These are phyloP conservation scores for Serranus cabrilla DNA, from an alignment of 2,797 vertebrate genomes.

Conservation along the genomic window DNA sequence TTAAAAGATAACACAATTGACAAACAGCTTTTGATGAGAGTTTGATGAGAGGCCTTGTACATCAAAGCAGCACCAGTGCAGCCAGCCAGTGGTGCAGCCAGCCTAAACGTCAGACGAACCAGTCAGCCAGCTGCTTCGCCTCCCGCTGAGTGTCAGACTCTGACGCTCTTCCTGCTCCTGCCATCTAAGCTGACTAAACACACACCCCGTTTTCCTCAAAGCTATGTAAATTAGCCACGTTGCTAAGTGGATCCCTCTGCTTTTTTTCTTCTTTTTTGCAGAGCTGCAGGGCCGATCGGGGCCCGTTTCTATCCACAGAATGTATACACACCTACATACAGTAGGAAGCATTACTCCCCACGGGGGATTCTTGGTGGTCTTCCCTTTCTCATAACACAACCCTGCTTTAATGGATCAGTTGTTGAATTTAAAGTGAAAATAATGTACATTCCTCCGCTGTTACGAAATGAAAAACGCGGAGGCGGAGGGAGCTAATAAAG, in stretches of 20 bases:
- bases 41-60: slow-evolving; percentile 49
- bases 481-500: slow-evolving; percentile 42
- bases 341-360: slow-evolving; percentile 32
- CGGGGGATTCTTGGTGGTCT: slow-evolving; percentile 55
- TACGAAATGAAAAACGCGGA: slow-evolving; percentile 36
- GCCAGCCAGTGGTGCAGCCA: slow-evolving; percentile 48
- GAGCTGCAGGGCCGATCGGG: slow-evolving; percentile 66
- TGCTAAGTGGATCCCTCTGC: slow-evolving; percentile 73
- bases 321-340: slow-evolving; percentile 58
- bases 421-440: slow-evolving; percentile 66
- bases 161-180: slow-evolving; percentile 56
- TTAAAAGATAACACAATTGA: neutral
- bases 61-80: slow-evolving; percentile 61
- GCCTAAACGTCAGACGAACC: slow-evolving; percentile 55
- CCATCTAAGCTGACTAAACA: slow-evolving; percentile 73
- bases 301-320: slow-evolving; percentile 69
- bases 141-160: slow-evolving; percentile 68
- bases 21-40: slow-evolving; percentile 21
- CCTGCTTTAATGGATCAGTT: slow-evolving; percentile 55
- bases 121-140: slow-evolving; percentile 63
- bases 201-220: slow-evolving; percentile 73
- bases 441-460: slow-evolving; percentile 48
- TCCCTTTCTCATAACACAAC: slow-evolving; percentile 62
- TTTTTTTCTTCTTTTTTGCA: slow-evolving; percentile 16
- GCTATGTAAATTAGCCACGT: slow-evolving; percentile 80